These are phyloP conservation scores for Myripristis jacobus DNA, from an alignment of 2,797 vertebrate species.

Conservation along the genomic window DNA sequence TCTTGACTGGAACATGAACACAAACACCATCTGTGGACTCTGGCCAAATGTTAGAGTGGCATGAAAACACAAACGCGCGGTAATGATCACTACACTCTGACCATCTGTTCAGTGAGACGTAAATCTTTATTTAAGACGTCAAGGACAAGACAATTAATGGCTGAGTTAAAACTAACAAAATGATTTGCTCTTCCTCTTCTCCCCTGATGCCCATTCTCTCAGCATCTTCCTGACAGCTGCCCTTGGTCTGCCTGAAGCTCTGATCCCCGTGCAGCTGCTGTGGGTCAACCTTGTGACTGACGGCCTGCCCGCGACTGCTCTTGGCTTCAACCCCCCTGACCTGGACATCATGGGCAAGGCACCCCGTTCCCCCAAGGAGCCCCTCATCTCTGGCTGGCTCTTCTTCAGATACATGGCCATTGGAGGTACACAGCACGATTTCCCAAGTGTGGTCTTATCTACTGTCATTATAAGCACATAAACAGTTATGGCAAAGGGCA, in stretches of 20 bases:
- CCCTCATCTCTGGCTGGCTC: slow-evolving; percentile 95
- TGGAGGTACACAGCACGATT: slow-evolving; percentile 86
- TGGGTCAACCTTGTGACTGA: slow-evolving; percentile 97
- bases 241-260: slow-evolving; percentile 92
- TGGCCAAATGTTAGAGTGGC: too few relatives aligned
- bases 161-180: not conserved
- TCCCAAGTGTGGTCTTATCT: slow-evolving; percentile 44
- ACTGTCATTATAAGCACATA: too few relatives aligned
- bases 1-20: too few relatives aligned
- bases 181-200: not conserved
- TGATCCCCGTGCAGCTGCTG: slow-evolving; percentile 95
- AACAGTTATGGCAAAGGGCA: too few relatives aligned
- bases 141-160: not conserved
- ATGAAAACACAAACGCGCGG: too few relatives aligned
- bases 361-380: slow-evolving; percentile 92
- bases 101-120: too few relatives aligned
- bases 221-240: slow-evolving; percentile 95
- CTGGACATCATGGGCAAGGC: slow-evolving; percentile 96
- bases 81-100: too few relatives aligned
- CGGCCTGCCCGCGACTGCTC: slow-evolving; percentile 93
- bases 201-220: too few relatives aligned
- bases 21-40: too few relatives aligned
- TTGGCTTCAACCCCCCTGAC: slow-evolving; percentile 96
- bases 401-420: slow-evolving; percentile 98
- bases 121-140: not conserved